These are phyloP conservation scores for Lacerta viridis DNA, from an alignment of 2,797 vertebrate genomes.

Conservation along the genomic window DNA sequence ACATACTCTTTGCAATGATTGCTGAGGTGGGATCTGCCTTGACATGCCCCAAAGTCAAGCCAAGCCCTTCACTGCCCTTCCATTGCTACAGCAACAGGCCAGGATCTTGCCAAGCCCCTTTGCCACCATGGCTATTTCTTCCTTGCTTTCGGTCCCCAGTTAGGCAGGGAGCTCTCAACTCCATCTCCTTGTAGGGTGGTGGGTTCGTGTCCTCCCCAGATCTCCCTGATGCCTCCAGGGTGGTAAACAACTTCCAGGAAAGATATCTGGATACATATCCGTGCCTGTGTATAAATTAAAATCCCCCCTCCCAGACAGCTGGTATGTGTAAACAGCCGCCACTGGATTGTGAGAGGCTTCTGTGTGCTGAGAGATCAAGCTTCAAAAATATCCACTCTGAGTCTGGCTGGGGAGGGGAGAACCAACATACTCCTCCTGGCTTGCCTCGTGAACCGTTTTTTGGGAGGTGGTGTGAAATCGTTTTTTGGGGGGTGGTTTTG, in stretches of 20 bases:
- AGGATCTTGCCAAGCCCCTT: background rate
- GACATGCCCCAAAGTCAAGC: background rate
- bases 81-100: background rate
- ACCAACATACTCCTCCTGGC: too few species aligned
- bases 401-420: background rate
- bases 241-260: slow-evolving; percentile 65
- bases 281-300: slow-evolving; percentile 5
- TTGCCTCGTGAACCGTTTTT: too few species aligned
- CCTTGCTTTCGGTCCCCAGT: background rate
- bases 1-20: background rate
- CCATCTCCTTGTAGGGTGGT: slow-evolving; percentile 54
- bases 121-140: background rate
- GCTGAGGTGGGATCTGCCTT: background rate
- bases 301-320: slow-evolving; percentile 33
- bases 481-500: too few species aligned
- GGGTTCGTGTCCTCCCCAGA: too few species aligned
- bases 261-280: background rate
- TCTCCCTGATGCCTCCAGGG: background rate
- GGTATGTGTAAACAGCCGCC: slow-evolving; percentile 52
- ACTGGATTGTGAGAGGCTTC: background rate
- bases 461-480: too few species aligned
- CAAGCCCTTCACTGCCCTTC: background rate
- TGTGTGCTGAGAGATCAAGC: slow-evolving; percentile 44
- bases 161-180: background rate
- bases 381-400: slow-evolving; percentile 39